Percentiles rank a stretch among this genome's conserved stretches.
Evolutionary conservation across 2,888 invertebrate genomes (phyloP).

Genomic region (Aleiodes leptofemur): DNA sequence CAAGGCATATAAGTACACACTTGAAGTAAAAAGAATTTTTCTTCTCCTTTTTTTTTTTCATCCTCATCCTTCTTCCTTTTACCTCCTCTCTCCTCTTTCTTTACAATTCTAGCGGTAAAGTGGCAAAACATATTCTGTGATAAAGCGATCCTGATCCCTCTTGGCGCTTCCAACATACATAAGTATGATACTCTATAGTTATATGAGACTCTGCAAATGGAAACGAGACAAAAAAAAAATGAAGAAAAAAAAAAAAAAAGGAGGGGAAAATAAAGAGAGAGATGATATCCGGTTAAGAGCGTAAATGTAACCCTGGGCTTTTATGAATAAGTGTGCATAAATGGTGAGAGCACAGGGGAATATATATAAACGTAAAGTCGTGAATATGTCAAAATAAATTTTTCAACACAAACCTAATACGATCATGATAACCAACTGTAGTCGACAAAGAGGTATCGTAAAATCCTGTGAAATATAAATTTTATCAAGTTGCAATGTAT

Average conservation of each 20-base stretch:
- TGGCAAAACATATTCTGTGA: conserved; percentile 64
- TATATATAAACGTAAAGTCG: conserved; percentile 30
- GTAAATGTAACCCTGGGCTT: conserved; percentile 28
- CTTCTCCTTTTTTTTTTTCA: too few relatives aligned
- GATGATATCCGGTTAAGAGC: conserved; percentile 37
- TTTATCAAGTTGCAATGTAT: not conserved
- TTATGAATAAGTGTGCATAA: conserved; percentile 41
- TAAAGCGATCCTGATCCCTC: conserved; percentile 56
- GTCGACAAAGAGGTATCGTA: conserved; percentile 42
- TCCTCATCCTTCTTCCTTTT: conserved; percentile 30
- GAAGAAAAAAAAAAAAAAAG: too few relatives aligned
- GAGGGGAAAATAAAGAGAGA: conserved; percentile 7
- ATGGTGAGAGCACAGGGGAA: conserved; percentile 29
- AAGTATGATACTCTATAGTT: conserved; percentile 32
- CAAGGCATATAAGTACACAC: conserved; percentile 52
- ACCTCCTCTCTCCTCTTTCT: conserved; percentile 47
- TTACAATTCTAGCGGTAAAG: conserved; percentile 58
- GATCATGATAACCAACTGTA: conserved; percentile 62
- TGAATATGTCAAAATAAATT: conserved; percentile 31
- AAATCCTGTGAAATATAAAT: conserved; percentile 15
- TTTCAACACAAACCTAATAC: conserved; percentile 19
- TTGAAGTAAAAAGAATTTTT: conserved; percentile 26
- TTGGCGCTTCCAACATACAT: conserved; percentile 33
- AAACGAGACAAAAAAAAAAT: too few relatives aligned
- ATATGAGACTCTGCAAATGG: conserved; percentile 19